A percentile compares a stretch with the other conserved stretches of the same genome.
phyloP scores from a whole-genome alignment of 1,140 invertebrate genomes.

The Pectinophora gossypiella region DNA sequence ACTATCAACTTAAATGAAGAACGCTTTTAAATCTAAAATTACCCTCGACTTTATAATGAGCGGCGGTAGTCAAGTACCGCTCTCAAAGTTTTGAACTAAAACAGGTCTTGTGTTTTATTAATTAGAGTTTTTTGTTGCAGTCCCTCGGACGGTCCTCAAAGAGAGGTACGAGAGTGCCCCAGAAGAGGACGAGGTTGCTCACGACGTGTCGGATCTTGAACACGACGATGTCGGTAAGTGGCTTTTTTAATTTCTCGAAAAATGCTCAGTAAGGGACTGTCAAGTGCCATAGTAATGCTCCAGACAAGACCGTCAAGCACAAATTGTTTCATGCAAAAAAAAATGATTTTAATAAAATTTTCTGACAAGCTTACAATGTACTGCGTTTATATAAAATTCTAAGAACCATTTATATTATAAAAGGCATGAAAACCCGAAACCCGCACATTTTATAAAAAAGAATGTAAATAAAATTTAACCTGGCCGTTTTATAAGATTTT shows the following conservation, averaged over 20 bases:
- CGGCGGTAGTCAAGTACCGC: conserved; percentile 6
- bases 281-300: too few species aligned
- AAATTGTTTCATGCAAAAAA: too few species aligned
- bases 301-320: too few species aligned
- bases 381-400: too few species aligned
- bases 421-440: too few species aligned
- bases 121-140: conserved; percentile 74
- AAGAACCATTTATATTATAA: too few species aligned
- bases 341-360: too few species aligned
- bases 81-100: background rate
- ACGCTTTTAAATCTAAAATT: conserved; percentile 37
- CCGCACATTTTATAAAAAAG: too few species aligned
- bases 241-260: conserved; percentile 18
- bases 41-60: conserved; percentile 22
- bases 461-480: too few species aligned
- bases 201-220: conserved; percentile 68
- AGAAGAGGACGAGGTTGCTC: conserved; percentile 82
- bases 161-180: conserved; percentile 85
- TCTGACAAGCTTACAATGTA: too few species aligned
- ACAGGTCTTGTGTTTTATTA: background rate
- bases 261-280: background rate
- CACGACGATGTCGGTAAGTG: conserved; percentile 71
- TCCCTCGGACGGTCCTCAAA: conserved; percentile 90
- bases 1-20: conserved; percentile 25
- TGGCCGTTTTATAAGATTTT: too few species aligned